These are phyloP conservation scores for Ridgeia piscesae DNA, from an alignment of 1,140 invertebrate genomes.

Conservation along the genomic window DNA sequence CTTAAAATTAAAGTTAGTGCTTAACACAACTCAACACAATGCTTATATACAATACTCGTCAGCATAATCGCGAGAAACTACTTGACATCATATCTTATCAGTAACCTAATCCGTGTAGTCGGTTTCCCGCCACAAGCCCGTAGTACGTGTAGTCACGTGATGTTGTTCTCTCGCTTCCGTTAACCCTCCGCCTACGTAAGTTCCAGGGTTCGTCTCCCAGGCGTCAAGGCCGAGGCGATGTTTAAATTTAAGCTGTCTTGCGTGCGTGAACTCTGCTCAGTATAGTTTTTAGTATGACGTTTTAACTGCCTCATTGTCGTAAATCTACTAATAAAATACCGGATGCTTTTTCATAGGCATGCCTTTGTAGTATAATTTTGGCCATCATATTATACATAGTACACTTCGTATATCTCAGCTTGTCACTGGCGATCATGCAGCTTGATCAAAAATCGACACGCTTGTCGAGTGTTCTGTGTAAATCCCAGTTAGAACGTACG, in stretches of 20 bases:
- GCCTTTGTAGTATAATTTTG: no score
- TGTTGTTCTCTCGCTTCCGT: neutral
- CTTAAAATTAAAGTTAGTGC: no score
- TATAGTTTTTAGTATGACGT: neutral
- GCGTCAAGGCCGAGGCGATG: neutral
- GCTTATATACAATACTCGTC: neutral
- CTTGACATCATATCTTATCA: neutral
- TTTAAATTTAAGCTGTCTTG: neutral
- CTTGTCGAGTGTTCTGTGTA: neutral
- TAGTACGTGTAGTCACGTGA: neutral
- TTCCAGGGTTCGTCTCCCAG: neutral
- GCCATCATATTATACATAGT: no score
- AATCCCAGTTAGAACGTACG: neutral
- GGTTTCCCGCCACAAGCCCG: neutral
- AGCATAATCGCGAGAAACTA: neutral
- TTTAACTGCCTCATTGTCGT: neutral
- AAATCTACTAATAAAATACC: neutral
- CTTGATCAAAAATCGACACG: neutral
- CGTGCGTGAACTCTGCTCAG: neutral
- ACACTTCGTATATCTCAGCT: neutral
- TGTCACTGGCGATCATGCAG: neutral
- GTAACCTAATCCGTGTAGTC: neutral
- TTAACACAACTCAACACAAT: neutral
- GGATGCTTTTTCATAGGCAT: neutral
- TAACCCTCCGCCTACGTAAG: neutral